Percentiles rank a stretch among this genome's conserved stretches.
These are phyloP conservation scores for Nysson spinosus DNA, from an alignment of 2,888 invertebrate genomes.

Conservation along the genomic window DNA sequence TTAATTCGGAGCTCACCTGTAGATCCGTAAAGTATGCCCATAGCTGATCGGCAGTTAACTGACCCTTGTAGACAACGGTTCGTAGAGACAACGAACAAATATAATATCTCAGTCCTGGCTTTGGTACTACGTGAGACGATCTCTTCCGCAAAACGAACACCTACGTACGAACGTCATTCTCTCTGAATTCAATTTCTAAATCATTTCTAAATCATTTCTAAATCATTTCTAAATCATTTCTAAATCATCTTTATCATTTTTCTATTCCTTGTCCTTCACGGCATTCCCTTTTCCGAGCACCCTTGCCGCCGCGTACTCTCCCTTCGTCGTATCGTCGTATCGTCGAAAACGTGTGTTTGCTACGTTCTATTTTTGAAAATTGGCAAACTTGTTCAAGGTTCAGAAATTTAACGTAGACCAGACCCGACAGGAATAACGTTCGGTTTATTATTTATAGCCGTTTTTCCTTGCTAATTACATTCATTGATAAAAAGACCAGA, in stretches of 20 bases:
- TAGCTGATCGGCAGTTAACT: conserved; percentile 96
- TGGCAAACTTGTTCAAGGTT: conserved; percentile 56
- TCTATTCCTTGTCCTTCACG: too few relatives aligned
- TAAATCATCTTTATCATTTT: too few relatives aligned
- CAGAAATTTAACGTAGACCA: conserved; percentile 38
- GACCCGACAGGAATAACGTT: conserved; percentile 36
- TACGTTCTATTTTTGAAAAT: conserved; percentile 52
- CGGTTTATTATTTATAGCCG: conserved; percentile 2
- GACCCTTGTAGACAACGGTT: conserved; percentile 98
- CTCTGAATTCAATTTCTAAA: background rate
- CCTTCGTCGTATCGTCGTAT: too few relatives aligned
- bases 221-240: too few relatives aligned
- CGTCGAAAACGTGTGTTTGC: background rate
- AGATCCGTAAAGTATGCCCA: conserved; percentile 87
- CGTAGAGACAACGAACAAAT: conserved; percentile 95
- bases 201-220: too few relatives aligned
- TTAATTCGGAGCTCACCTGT: conserved; percentile 65
- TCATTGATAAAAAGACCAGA: too few relatives aligned
- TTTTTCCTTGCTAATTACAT: too few relatives aligned
- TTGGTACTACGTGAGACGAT: conserved; percentile 91
- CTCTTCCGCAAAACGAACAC: conserved; percentile 96
- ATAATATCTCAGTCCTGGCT: conserved; percentile 94
- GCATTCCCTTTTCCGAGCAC: background rate
- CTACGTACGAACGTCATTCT: conserved; percentile 79
- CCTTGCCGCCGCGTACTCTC: too few relatives aligned